phyloP scores from a whole-genome alignment of 2,113 vertebrate species.

The Lontra canadensis region DNA sequence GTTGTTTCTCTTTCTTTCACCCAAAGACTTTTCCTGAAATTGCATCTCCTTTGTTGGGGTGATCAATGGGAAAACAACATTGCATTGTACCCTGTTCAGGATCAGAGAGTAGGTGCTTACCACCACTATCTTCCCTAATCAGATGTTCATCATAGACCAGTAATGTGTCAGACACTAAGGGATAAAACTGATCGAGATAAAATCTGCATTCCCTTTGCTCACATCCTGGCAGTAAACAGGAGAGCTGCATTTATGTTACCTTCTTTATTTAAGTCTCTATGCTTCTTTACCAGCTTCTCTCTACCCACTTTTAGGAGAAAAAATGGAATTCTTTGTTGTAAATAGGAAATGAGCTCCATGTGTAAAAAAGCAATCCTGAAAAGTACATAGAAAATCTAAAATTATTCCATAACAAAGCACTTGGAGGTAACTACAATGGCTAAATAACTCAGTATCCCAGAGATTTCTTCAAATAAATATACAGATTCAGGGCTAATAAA shows the following conservation, averaged over 20 bases:
- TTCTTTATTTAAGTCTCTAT: neutral
- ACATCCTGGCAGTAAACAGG: neutral
- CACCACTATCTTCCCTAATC: neutral
- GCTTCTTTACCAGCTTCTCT: neutral
- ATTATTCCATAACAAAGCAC: neutral
- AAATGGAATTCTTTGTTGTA: neutral
- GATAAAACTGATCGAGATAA: neutral
- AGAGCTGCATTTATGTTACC: too few species aligned
- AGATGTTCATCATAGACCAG: neutral
- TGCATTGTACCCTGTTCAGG: neutral
- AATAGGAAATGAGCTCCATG: neutral
- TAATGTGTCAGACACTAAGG: neutral
- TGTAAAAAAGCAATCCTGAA: neutral
- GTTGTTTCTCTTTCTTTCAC: neutral
- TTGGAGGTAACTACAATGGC: neutral
- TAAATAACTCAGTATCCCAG: neutral
- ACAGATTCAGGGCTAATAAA: neutral
- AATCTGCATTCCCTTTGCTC: neutral
- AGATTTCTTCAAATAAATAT: neutral
- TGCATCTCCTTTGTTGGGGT: neutral
- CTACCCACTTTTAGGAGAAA: neutral
- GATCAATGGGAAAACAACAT: neutral
- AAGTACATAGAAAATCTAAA: neutral
- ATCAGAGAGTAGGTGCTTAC: neutral
- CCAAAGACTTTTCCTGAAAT: neutral